Evolutionary conservation across 2,113 vertebrate species (phyloP), one percentile per base, ranked within the genome.

Genomic region (Tetrax tetrax): DNA sequence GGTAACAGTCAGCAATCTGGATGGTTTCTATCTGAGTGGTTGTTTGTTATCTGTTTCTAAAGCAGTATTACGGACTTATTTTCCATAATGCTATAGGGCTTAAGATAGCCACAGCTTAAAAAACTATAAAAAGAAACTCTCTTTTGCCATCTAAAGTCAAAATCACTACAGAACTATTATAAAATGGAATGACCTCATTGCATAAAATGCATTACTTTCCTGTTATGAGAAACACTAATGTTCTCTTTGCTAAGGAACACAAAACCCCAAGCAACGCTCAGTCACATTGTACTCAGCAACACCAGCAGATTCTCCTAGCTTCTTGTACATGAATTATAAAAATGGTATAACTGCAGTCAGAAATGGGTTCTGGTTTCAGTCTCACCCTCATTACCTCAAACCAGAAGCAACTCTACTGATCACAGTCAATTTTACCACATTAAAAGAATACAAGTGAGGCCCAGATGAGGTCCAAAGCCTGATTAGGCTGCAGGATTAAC

Each of bases 101-200:
- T 95, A 94, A 94, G 92, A 95, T 24, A 93, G 68, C 21, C 76
- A 75, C 43, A 68, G 85, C 63, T 94, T 78, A 80, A 93, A 94
- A 91, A 91, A 27, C 81, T 92, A 93, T 91, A 90, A 96, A 93
- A 95, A 91, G 80, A 92, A 95, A 89, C 87, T 37, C 74, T 85
- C 57, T 53, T 54, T 95, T 90, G 60, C 90, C 82, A 94, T 96
- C 68, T 94, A 83, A 96, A 95, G 90, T 83, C 71, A 93, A 81
- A 95, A 91, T 53, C 75, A 60, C 71, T 78, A 47, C 75, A 83
- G 78, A 94, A 90, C 71, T 90, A 35, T 77, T 80, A 83, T 48
- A 87, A 95, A 95, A 90, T 59, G 16, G 68, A 90, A 95, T 95
- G 66, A 97, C 35, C 41, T 96, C 92, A 96, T 43, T 83, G 75